Percentiles rank a stretch among this genome's conserved stretches.
phyloP scores from a whole-genome alignment of 2,113 vertebrate species.

The Peromyscus polionotus region DNA sequence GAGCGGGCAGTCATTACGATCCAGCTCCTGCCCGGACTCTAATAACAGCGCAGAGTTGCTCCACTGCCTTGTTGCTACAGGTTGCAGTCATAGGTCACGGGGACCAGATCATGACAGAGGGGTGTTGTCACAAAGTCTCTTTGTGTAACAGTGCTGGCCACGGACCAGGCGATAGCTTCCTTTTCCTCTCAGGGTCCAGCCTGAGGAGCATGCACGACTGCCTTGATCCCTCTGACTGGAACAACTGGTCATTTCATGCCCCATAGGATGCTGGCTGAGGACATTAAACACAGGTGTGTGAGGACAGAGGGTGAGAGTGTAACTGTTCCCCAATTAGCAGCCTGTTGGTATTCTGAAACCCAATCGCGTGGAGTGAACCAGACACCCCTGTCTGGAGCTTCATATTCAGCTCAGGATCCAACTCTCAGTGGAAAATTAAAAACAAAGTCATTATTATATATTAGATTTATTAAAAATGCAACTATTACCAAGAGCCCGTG shows the following conservation, averaged over 20 bases:
- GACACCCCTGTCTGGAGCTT: conserved; percentile 77
- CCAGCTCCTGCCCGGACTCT: background rate
- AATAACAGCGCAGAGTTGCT: background rate
- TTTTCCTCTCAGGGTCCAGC: background rate
- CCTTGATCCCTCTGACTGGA: conserved; percentile 30
- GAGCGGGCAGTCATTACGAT: background rate
- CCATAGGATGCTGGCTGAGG: conserved; percentile 33
- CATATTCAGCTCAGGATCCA: conserved; percentile 72
- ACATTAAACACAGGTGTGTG: conserved; percentile 69
- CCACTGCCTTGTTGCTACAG: background rate
- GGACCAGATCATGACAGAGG: background rate
- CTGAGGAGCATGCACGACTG: background rate
- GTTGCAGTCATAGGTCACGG: background rate
- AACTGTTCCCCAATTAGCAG: conserved; percentile 60
- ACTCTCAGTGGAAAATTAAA: conserved; percentile 84
- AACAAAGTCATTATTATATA: conserved; percentile 86
- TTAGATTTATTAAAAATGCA: conserved; percentile 85
- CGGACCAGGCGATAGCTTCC: background rate
- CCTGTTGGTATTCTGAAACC: conserved; percentile 66
- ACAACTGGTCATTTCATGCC: conserved; percentile 31
- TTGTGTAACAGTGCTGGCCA: background rate
- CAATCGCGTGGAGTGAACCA: conserved; percentile 59
- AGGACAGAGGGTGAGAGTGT: background rate
- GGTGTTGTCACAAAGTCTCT: background rate
- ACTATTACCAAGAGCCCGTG: conserved; percentile 82